These are phyloP conservation scores for Aulostomus chinensis DNA, from an alignment of 2,797 vertebrate species.

Conservation along the genomic window DNA sequence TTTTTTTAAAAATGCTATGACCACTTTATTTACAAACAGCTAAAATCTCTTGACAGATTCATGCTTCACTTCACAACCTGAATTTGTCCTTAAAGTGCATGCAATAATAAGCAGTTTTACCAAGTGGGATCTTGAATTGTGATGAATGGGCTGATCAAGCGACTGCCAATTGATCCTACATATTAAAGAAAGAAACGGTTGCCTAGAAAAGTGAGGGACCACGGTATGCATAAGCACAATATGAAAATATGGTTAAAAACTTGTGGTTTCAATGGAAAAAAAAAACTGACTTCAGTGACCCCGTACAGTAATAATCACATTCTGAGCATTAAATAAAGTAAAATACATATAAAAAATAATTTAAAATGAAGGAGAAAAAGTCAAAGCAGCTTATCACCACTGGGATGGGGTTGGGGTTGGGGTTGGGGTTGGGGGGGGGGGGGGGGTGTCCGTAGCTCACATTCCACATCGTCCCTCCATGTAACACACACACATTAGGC, in stretches of 20 bases:
- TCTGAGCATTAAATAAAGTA: slow-evolving; percentile 87
- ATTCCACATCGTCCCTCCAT: slow-evolving; percentile 89
- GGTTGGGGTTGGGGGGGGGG: neutral
- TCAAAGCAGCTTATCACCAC: slow-evolving; percentile 93
- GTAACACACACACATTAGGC: slow-evolving; percentile 80
- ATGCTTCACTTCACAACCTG: slow-evolving; percentile 96
- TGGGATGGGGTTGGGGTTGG: too few relatives aligned
- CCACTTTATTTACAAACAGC: slow-evolving; percentile 99
- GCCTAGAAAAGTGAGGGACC: slow-evolving; percentile 80
- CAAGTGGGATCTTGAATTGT: slow-evolving; percentile 88
- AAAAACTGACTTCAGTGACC: slow-evolving; percentile 89
- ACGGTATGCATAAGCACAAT: slow-evolving; percentile 92
- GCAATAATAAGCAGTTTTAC: slow-evolving; percentile 94
- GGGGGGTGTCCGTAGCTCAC: slow-evolving; percentile 85
- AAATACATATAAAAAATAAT: slow-evolving; percentile 81
- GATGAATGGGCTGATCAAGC: slow-evolving; percentile 93
- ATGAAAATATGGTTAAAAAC: slow-evolving; percentile 87
- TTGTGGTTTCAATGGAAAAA: slow-evolving; percentile 84
- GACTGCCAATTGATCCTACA: slow-evolving; percentile 78
- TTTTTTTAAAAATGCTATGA: slow-evolving; percentile 79
- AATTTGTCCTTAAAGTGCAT: slow-evolving; percentile 99
- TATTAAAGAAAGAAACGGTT: slow-evolving; percentile 74
- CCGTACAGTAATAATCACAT: slow-evolving; percentile 89
- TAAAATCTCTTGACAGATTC: slow-evolving; percentile 98
- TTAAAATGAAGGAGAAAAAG: slow-evolving; percentile 63